Conservation (phyloP, 2,113 vertebrate genomes). For the Noturus placidus region DNA sequence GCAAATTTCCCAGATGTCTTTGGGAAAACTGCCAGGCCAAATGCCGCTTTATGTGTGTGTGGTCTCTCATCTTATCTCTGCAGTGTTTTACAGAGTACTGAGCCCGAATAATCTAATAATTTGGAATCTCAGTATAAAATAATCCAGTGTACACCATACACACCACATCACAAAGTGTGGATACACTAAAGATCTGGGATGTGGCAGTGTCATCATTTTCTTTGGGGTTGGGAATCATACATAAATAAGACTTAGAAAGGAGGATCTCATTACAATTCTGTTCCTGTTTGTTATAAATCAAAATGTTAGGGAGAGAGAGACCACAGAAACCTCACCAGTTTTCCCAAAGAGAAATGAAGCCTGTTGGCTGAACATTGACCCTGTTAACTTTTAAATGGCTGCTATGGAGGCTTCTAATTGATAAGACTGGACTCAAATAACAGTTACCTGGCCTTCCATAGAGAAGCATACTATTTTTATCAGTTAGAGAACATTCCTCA, state of each 20-base stretch:
- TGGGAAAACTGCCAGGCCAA: slow-evolving; percentile 30
- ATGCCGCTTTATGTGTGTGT: slow-evolving; percentile 11
- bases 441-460: not conserved
- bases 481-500: slow-evolving; percentile 37
- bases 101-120: not conserved
- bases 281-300: slow-evolving; percentile 9
- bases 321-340: not conserved
- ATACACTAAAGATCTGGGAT: not conserved
- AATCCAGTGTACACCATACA: not conserved
- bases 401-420: not conserved
- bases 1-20: not conserved
- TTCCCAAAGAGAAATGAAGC: slow-evolving; percentile 3
- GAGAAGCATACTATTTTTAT: slow-evolving; percentile 16
- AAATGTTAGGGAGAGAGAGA: not conserved
- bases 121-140: slow-evolving; percentile 18
- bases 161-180: not conserved
- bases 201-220: not conserved
- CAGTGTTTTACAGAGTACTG: slow-evolving; percentile 1
- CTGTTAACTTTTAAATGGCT: not conserved
- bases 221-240: not conserved
- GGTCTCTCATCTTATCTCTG: not conserved
- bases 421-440: not conserved
- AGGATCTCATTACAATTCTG: not conserved
- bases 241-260: not conserved
- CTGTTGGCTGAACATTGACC: not conserved